Conservation (phyloP, 2,113 vertebrate genomes). For the Pleuronectes platessa region DNA sequence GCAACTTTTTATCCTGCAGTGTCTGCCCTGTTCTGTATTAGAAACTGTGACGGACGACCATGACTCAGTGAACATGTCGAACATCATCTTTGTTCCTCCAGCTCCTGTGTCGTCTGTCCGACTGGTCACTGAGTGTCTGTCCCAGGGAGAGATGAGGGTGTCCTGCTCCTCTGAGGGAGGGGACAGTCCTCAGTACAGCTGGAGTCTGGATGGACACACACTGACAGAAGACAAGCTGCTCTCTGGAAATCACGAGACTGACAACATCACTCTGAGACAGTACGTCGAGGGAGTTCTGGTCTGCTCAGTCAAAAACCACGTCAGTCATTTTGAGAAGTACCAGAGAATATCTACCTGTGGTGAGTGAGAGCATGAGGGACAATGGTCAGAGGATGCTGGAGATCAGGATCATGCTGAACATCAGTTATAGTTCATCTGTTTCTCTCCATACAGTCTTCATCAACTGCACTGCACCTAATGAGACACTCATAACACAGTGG, state of each 20-base stretch:
- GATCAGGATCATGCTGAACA: not conserved
- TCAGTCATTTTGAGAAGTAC: constrained; percentile 21
- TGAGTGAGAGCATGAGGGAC: constrained; percentile 35
- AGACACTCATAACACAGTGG: constrained; percentile 53
- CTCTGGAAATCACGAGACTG: constrained; percentile 11
- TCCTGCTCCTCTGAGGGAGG: constrained; percentile 57
- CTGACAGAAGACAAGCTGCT: constrained; percentile 34
- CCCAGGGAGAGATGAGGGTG: constrained; percentile 47
- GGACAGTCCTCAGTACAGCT: constrained; percentile 60
- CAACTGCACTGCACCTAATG: constrained; percentile 53
- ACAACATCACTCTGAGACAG: constrained; percentile 58
- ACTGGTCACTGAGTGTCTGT: constrained; percentile 52
- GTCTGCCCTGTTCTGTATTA: not conserved
- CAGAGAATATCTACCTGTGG: constrained; percentile 21
- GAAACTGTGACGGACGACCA: not conserved
- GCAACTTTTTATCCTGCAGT: not conserved
- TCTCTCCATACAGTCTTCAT: constrained; percentile 41
- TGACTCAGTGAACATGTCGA: not conserved
- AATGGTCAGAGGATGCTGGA: not conserved
- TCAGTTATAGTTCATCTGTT: not conserved
- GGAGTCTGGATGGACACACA: constrained; percentile 61
- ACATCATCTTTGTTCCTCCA: constrained; percentile 34
- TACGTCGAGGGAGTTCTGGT: constrained; percentile 45
- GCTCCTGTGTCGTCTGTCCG: constrained; percentile 52
- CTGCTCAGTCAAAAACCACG: constrained; percentile 56